Percentiles rank a stretch among this genome's conserved stretches.
phyloP scores from a whole-genome alignment of 2,888 invertebrate genomes.

The Eilema griseolum region DNA sequence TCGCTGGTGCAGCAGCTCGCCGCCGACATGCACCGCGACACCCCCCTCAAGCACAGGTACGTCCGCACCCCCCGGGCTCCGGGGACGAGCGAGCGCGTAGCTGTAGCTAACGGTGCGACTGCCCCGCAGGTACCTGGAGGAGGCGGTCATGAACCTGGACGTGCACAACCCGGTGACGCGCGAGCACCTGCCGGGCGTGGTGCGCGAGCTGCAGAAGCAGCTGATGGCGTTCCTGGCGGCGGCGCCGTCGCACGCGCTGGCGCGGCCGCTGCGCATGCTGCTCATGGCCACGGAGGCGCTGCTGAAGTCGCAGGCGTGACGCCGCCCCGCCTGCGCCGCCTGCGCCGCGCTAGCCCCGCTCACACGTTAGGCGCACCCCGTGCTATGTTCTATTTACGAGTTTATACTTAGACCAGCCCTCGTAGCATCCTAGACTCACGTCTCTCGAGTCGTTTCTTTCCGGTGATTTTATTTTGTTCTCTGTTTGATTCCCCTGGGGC shows the following conservation, averaged over 20 bases:
- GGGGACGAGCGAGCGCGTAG: too few relatives aligned
- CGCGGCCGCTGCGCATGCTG: slow-evolving; percentile 90
- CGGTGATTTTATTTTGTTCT: too few relatives aligned
- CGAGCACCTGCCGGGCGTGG: slow-evolving; percentile 93
- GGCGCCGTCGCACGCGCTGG: slow-evolving; percentile 89
- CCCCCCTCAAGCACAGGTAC: slow-evolving; percentile 78
- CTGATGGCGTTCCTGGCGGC: slow-evolving; percentile 89
- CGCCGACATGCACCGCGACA: slow-evolving; percentile 94
- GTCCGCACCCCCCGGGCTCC: too few relatives aligned
- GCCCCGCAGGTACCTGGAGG: slow-evolving; percentile 92
- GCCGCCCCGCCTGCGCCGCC: not conserved
- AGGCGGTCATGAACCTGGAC: slow-evolving; percentile 94
- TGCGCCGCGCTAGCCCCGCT: not conserved
- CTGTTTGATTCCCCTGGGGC: too few relatives aligned
- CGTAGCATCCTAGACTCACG: not conserved
- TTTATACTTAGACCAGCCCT: too few relatives aligned
- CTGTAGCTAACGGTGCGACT: too few relatives aligned
- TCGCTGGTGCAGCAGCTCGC: slow-evolving; percentile 98
- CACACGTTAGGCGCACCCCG: too few relatives aligned
- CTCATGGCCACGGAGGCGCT: slow-evolving; percentile 90
- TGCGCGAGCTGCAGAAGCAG: slow-evolving; percentile 92
- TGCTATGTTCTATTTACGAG: too few relatives aligned
- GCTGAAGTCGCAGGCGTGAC: slow-evolving; percentile 75
- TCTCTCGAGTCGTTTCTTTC: not conserved
- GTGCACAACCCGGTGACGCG: slow-evolving; percentile 91